Base-by-base conservation (phyloP, 2,797 vertebrate species). In the Poecile montanus region DNA sequence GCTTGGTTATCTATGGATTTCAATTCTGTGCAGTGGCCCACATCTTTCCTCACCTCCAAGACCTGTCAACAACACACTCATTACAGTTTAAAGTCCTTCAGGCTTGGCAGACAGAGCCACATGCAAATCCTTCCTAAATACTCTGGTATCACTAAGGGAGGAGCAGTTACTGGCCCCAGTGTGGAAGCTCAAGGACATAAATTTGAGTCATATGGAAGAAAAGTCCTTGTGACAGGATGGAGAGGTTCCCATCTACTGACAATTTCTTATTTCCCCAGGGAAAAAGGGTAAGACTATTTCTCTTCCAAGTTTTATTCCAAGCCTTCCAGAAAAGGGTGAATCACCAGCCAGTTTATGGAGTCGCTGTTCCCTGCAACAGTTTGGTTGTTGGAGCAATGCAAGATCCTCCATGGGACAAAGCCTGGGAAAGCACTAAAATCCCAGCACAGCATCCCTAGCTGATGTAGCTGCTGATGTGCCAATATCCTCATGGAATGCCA, bases 101-200 rank as follows among this genome's bases (percentile, higher is more conserved):
- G 85, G 63, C 60, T 42, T 54, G 32, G 44, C 53, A 92, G 89
- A 81, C 62, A 87, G 67, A 85, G 47, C n/a, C 16, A 42, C 48
- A 90, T 57, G 82, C 66, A 95, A 86, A 95, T 91, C 74, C n/a
- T 79, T 44, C 60, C 88, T 74, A 54, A 95, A 80, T 1, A 32
- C 47, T 34, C 81, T 23, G 29, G 38, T 79, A 57, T 57, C 25
- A 10, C 77, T 23, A 45, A 13, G 18, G 65, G 51, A 73, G 70
- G 9, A 86, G 60, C 38, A 74, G 50, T 47, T 60, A 85, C 56
- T 4, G 4, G 27, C 18, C 20, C 40, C 60, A 36, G 16, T 1
- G 13, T 20, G 44, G 54, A 68, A 85, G 66, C 79, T 58, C 60
- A 86, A 51, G 51, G 90, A 82, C 57, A 71, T 11, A 29, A 16